These are phyloP conservation scores for Umimayanthus chanpuru DNA, from an alignment of 92 coral and sea anemone genomes.

Conservation along the genomic window DNA sequence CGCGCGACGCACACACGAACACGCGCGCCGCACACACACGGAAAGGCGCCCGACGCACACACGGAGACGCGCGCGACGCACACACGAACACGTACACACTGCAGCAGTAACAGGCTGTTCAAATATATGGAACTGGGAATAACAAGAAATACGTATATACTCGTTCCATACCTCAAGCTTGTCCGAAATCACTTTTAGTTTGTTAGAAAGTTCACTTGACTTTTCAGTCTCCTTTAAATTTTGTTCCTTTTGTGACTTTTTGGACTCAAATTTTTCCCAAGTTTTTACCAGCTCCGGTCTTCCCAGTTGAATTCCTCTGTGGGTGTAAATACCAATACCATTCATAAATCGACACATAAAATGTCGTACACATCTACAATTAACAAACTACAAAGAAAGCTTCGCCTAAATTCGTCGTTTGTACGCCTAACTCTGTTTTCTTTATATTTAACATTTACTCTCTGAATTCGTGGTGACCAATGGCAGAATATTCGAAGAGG, in stretches of 20 bases:
- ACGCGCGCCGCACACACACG: too few species aligned
- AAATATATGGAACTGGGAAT: neutral
- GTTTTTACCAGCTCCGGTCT: conserved; percentile 86
- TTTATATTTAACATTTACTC: too few species aligned
- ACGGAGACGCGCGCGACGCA: too few species aligned
- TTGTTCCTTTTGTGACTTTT: conserved; percentile 82
- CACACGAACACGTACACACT: too few species aligned
- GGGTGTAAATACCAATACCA: neutral
- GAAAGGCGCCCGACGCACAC: too few species aligned
- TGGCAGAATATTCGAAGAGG: too few species aligned
- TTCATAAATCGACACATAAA: neutral
- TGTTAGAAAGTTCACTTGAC: conserved; percentile 70
- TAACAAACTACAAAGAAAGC: neutral
- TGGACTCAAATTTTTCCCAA: conserved; percentile 89
- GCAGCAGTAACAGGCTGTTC: neutral
- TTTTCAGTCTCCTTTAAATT: conserved; percentile 41
- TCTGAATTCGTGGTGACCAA: too few species aligned
- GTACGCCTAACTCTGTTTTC: too few species aligned
- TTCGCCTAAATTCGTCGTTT: neutral
- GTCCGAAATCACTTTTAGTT: conserved; percentile 56
- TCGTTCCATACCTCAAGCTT: conserved; percentile 58
- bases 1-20: too few species aligned
- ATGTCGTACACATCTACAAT: neutral
- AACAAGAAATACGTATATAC: neutral
- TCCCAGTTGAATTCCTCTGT: conserved; percentile 84